Evolutionary conservation across 2,888 invertebrate species (phyloP).

Genomic region (Xestia c-nigrum): DNA sequence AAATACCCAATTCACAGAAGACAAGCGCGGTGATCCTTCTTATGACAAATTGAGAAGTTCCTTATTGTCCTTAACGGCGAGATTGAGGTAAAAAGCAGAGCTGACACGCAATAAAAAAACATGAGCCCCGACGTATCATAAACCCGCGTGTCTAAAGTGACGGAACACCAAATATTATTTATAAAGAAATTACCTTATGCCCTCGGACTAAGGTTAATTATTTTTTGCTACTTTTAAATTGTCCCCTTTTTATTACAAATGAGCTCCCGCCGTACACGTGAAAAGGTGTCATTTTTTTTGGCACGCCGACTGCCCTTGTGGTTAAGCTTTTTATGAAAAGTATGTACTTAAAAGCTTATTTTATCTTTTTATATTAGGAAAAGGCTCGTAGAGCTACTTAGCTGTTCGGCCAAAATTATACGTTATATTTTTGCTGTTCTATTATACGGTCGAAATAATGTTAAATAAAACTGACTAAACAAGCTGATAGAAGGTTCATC

Average conservation of each 20-base stretch:
- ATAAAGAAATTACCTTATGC: background rate
- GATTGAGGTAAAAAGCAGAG: background rate
- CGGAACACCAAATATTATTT: background rate
- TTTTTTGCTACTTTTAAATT: conserved; percentile 1
- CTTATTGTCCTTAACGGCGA: background rate
- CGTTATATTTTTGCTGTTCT: background rate
- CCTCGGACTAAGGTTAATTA: background rate
- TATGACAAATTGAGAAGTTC: background rate
- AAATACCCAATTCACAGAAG: background rate
- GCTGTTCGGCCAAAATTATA: background rate
- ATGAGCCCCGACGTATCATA: background rate
- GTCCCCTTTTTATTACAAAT: conserved; percentile 22
- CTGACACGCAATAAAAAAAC: background rate
- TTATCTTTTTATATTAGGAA: conserved; percentile 8
- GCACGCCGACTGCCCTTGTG: background rate
- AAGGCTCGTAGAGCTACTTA: background rate
- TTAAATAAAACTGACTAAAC: no score
- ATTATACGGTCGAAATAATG: background rate
- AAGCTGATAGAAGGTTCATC: no score
- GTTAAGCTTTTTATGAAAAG: conserved; percentile 19
- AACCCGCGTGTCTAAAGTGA: background rate
- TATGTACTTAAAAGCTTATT: background rate
- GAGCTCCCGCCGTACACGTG: background rate
- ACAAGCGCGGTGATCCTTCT: background rate
- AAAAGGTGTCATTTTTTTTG: conserved; percentile 15